A percentile compares a stretch with the other conserved stretches of the same genome.
Conservation (phyloP, 2,888 invertebrate genomes). For the Pyrrhia umbra region DNA sequence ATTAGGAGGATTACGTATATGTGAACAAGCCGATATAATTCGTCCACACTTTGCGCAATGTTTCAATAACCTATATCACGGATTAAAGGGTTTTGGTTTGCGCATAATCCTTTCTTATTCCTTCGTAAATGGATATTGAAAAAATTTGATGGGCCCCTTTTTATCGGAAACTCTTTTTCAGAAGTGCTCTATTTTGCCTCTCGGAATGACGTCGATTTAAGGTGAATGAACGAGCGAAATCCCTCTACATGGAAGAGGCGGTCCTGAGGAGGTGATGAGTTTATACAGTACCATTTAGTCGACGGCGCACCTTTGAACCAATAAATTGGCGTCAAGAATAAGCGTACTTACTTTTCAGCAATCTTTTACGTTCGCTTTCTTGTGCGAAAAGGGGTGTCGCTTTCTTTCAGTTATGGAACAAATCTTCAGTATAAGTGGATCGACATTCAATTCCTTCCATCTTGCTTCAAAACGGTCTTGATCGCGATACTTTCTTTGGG, state of each 20-base stretch:
- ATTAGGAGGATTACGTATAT: slow-evolving; percentile 67
- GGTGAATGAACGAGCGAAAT: slow-evolving; percentile 89
- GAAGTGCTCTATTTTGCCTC: slow-evolving; percentile 87
- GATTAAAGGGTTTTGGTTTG: slow-evolving; percentile 85
- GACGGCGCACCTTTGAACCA: slow-evolving; percentile 85
- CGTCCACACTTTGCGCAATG: slow-evolving; percentile 76
- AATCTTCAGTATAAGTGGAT: slow-evolving; percentile 65
- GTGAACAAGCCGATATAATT: slow-evolving; percentile 73
- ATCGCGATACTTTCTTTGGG: slow-evolving; percentile 54
- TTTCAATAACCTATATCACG: slow-evolving; percentile 84
- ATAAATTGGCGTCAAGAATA: slow-evolving; percentile 82
- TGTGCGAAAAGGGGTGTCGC: slow-evolving; percentile 63
- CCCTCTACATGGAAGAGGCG: slow-evolving; percentile 88
- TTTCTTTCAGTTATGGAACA: slow-evolving; percentile 65
- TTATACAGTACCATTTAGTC: slow-evolving; percentile 86
- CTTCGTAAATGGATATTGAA: slow-evolving; percentile 87
- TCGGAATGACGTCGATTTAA: slow-evolving; percentile 88
- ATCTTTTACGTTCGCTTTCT: slow-evolving; percentile 69
- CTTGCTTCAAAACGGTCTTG: slow-evolving; percentile 59
- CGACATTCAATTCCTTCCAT: slow-evolving; percentile 58
- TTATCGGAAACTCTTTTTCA: slow-evolving; percentile 87
- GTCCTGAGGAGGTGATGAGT: slow-evolving; percentile 86
- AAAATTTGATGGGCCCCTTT: slow-evolving; percentile 85
- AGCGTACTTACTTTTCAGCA: slow-evolving; percentile 74
- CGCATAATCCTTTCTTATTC: slow-evolving; percentile 87